A percentile compares a stretch with the other conserved stretches of the same genome.
These are phyloP conservation scores for Sussaba pulchella DNA, from an alignment of 2,888 invertebrate genomes.

Conservation along the genomic window DNA sequence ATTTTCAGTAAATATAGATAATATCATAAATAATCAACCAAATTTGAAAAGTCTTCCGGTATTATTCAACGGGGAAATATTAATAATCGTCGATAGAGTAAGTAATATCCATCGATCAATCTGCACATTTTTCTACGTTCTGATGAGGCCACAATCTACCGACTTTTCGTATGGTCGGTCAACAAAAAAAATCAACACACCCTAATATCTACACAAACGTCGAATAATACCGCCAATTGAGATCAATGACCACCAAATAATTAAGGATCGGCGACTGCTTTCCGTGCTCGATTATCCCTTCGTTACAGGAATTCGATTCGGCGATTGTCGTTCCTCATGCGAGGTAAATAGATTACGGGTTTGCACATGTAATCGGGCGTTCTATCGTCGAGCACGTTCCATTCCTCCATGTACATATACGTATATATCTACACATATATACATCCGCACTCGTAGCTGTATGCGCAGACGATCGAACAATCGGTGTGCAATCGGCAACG, in stretches of 20 bases:
- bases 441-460: not conserved
- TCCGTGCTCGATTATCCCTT: conserved; percentile 35
- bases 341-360: conserved; percentile 48
- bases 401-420: no score
- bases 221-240: not conserved
- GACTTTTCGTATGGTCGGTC: no score
- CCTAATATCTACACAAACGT: not conserved
- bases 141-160: no score
- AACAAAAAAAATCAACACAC: not conserved
- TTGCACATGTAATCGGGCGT: conserved; percentile 48
- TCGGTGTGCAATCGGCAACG: conserved; percentile 57
- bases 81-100: no score
- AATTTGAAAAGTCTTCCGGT: no score
- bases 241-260: conserved; percentile 22
- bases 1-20: no score
- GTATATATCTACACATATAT: not conserved
- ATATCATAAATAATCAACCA: no score
- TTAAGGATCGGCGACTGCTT: conserved; percentile 25
- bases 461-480: conserved; percentile 41
- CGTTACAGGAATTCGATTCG: conserved; percentile 35
- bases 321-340: conserved; percentile 7
- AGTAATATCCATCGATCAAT: no score
- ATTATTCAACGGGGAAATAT: no score
- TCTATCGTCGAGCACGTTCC: conserved; percentile 34
- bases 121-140: no score